phyloP scores from a whole-genome alignment of 2,797 vertebrate species.

The Onychomys torridus region DNA sequence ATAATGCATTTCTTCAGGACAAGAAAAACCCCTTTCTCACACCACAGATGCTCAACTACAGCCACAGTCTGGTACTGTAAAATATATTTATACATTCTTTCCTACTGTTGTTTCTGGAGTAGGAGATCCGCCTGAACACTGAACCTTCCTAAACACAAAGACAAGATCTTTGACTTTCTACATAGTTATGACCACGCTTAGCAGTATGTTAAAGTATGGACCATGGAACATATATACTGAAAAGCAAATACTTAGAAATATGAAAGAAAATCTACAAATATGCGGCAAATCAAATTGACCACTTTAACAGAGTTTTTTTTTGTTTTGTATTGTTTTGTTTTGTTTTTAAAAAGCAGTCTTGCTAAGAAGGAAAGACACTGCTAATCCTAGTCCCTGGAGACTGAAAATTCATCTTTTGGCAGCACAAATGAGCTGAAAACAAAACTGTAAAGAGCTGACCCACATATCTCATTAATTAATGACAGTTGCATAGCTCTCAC shows the following conservation, averaged over 20 bases:
- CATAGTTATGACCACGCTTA: neutral
- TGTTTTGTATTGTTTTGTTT: too few species aligned
- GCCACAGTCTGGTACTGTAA: neutral
- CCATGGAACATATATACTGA: neutral
- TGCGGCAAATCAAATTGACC: constrained; percentile 58
- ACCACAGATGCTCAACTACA: neutral
- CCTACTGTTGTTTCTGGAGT: neutral
- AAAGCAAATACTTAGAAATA: constrained; percentile 16
- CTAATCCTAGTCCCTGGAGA: constrained; percentile 70
- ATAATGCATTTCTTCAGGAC: neutral
- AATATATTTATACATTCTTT: constrained; percentile 12
- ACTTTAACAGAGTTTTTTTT: constrained; percentile 62
- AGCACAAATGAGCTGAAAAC: constrained; percentile 48
- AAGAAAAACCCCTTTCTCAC: neutral
- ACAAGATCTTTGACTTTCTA: constrained; percentile 4
- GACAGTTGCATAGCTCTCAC: constrained; percentile 63
- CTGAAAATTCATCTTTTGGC: constrained; percentile 76
- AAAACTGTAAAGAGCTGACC: constrained; percentile 37
- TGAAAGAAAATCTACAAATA: constrained; percentile 45
- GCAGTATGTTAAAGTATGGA: neutral
- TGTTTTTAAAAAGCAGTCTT: constrained; percentile 46
- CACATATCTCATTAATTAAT: constrained; percentile 76
- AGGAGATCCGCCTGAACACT: neutral
- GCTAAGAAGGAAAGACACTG: constrained; percentile 60
- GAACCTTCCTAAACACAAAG: neutral